These are phyloP conservation scores for Drosophila monieri DNA, from an alignment of 2,888 invertebrate genomes.

Conservation along the genomic window DNA sequence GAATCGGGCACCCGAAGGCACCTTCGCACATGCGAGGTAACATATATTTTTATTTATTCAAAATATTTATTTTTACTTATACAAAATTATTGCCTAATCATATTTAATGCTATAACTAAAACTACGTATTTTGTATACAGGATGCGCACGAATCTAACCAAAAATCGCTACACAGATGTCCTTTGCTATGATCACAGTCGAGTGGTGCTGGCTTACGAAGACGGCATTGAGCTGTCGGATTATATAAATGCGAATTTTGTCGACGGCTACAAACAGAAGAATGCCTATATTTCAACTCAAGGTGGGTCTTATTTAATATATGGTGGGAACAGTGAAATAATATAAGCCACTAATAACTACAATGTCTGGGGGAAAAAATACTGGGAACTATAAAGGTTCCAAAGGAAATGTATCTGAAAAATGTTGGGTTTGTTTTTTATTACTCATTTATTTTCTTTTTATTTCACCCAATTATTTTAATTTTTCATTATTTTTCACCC, in stretches of 20 bases:
- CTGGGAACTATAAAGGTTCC: too few relatives aligned
- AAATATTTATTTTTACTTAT: not conserved
- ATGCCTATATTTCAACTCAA: conserved; percentile 99
- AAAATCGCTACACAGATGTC: conserved; percentile 97
- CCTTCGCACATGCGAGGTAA: conserved; percentile 94
- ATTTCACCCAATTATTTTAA: too few relatives aligned
- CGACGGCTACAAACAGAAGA: conserved; percentile 98
- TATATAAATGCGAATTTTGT: conserved; percentile 99
- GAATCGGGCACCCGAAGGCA: conserved; percentile 92
- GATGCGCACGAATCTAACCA: conserved; percentile 89
- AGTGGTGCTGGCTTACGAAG: conserved; percentile 91
- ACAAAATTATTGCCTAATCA: not conserved
- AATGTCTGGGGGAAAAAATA: too few relatives aligned
- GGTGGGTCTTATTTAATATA: conserved; percentile 85
- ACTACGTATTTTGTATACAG: conserved; percentile 74
- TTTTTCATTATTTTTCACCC: too few relatives aligned
- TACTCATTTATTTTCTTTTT: too few relatives aligned
- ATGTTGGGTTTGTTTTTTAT: too few relatives aligned
- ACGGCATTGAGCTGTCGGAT: conserved; percentile 91
- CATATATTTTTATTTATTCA: not conserved
- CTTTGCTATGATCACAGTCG: conserved; percentile 98
- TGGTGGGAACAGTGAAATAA: too few relatives aligned
- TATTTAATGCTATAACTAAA: conserved; percentile 36
- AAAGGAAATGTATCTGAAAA: too few relatives aligned
- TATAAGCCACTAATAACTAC: too few relatives aligned